phyloP scores from a whole-genome alignment of 2,797 vertebrate genomes.

The Potorous gilbertii region DNA sequence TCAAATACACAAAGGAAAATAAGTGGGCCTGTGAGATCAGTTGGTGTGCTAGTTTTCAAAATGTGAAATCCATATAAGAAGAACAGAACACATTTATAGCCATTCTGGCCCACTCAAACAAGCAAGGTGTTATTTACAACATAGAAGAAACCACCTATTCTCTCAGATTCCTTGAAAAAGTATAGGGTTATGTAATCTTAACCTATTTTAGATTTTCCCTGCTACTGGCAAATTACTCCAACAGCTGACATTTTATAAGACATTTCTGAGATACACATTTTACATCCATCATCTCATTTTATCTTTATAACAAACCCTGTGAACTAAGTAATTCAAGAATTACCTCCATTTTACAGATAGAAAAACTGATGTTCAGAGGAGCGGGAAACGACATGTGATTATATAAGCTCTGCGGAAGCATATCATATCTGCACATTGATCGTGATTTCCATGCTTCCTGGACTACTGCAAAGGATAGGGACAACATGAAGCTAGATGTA shows the following conservation, averaged over 20 bases:
- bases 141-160: conserved; percentile 5
- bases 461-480: conserved; percentile 40
- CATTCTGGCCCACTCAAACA: conserved; percentile 47
- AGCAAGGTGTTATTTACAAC: conserved; percentile 49
- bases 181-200: conserved; percentile 29
- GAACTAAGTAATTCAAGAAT: not conserved
- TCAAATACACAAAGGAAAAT: conserved; percentile 54
- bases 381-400: not conserved
- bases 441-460: conserved; percentile 45
- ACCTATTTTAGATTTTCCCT: conserved; percentile 15
- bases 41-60: conserved; percentile 47
- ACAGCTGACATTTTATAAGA: not conserved
- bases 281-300: not conserved
- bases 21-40: conserved; percentile 27
- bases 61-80: conserved; percentile 14
- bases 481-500: not conserved
- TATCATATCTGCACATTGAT: not conserved
- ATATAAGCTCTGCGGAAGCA: not conserved
- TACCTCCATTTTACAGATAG: not conserved
- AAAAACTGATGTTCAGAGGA: not conserved
- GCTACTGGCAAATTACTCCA: not conserved
- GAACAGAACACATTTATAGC: conserved; percentile 34
- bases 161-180: conserved; percentile 52
- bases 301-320: not conserved
- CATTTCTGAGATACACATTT: not conserved